phyloP scores from a whole-genome alignment of 2,797 vertebrate genomes.

The Sorex maritimensis region DNA sequence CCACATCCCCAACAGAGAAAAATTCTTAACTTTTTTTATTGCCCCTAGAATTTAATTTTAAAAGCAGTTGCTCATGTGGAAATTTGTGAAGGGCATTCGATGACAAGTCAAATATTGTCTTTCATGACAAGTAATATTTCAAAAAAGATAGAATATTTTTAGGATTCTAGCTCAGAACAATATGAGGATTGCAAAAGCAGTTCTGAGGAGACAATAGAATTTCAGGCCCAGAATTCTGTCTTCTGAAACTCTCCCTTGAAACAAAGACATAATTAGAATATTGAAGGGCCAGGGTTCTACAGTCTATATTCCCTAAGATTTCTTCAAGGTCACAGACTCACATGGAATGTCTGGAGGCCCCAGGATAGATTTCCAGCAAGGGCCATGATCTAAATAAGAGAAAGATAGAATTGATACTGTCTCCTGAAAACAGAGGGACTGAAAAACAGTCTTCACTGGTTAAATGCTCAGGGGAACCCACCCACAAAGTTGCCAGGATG shows the following conservation, averaged over 20 bases:
- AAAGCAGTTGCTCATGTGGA: neutral
- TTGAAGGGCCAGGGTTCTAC: accelerated
- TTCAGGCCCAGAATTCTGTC: neutral
- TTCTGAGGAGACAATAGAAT: neutral
- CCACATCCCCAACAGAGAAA: neutral
- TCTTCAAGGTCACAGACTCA: neutral
- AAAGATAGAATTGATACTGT: neutral
- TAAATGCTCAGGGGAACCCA: neutral
- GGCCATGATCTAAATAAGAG: neutral
- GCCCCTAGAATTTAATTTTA: neutral
- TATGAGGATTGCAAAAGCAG: neutral
- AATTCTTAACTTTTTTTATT: too few relatives aligned
- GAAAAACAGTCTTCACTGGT: neutral
- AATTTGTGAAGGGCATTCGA: neutral
- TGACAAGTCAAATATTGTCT: neutral
- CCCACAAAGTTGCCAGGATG: accelerated
- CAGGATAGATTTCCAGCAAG: neutral
- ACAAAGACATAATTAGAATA: neutral
- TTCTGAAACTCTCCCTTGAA: neutral
- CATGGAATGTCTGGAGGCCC: neutral
- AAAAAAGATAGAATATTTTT: neutral
- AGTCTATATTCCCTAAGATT: neutral
- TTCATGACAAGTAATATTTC: neutral
- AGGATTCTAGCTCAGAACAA: neutral
- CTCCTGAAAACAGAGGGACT: neutral